Base-by-base conservation (phyloP, 1,140 invertebrate species). In the Hesperophylax magnus region DNA sequence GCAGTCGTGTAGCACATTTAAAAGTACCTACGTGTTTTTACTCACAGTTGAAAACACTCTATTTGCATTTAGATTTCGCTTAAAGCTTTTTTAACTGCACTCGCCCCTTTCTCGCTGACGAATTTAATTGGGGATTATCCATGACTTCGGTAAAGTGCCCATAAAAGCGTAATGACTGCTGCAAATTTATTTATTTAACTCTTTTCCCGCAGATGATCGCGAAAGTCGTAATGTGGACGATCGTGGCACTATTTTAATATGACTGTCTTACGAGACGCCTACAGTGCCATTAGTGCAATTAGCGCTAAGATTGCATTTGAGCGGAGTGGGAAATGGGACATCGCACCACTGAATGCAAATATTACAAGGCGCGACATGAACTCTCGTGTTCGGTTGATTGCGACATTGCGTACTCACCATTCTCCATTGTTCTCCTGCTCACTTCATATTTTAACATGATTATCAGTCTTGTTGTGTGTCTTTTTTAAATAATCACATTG, bases 131-230 rank as follows among this genome's bases (percentile, higher is more conserved):
- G 24, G 61, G 24, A 65, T 65, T 17, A 17, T 6, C 61, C 20
- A 14, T 14, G 39, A 39, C 11, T 65, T 31, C 24, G 15, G 15
- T 5, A 14, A 65, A 31, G 20, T 65, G 15, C 61, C 24, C 7
- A 24, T 65, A 65, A 24, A 31, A 65, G 24, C 18, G 61, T 65
- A 14, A 31, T 22, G 61, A 17, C 61, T 24, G 31, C 61, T 17
- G 24, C 31, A 65, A 65, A 65, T 65, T 65, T 31, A 24, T 67
- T 67, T 67, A 27, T 31, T 67, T 67, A 67, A 67, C 63, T n/a
- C 27, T 65, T 14, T 9, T 67, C 17, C 17, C 27, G 31, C 63
- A 31, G 9, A 18, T 7, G 8, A 27, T 67, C 63, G 31, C 63
- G 27, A 39, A 67, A 31, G 20, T 58, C 31, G 63, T 67, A 67